Evolutionary conservation across 35 echinoderm and acorn worm genomes (phyloP).

Genomic region (Ptychodera flava): DNA sequence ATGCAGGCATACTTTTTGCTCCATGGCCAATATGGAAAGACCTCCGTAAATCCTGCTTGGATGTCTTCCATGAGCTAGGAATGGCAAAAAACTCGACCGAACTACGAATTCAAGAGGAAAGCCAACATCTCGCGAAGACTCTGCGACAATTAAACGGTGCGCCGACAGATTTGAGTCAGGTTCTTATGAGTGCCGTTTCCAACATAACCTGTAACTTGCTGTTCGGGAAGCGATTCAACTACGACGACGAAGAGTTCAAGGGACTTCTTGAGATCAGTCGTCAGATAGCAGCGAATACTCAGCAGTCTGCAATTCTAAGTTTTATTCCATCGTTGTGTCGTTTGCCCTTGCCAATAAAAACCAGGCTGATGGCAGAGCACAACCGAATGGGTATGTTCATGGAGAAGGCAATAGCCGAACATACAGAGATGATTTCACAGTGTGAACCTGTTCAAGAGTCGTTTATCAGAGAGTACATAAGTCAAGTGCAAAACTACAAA

Average conservation of each 20-base stretch:
- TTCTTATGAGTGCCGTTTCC: slow-evolving; percentile 29
- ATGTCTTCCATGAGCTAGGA: slow-evolving; percentile 16
- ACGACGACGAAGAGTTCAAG: slow-evolving; percentile 16
- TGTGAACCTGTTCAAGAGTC: slow-evolving; percentile 6
- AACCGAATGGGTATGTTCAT: slow-evolving; percentile 20
- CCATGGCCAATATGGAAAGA: slow-evolving; percentile 16
- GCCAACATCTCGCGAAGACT: neutral
- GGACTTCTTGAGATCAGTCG: slow-evolving; percentile 7
- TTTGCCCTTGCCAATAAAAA: slow-evolving; percentile 7
- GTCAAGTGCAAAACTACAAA: slow-evolving; percentile 27
- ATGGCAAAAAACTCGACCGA: slow-evolving; percentile 16
- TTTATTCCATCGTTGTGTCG: slow-evolving; percentile 7
- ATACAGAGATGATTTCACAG: slow-evolving; percentile 24
- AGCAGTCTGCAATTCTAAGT: neutral
- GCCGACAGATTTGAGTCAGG: neutral
- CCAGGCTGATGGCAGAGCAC: neutral
- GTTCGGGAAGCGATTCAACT: slow-evolving; percentile 31
- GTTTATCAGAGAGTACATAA: slow-evolving; percentile 47
- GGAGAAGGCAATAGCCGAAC: slow-evolving; percentile 17
- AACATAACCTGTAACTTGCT: slow-evolving; percentile 27
- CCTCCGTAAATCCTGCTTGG: slow-evolving; percentile 6
- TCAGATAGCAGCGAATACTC: neutral
- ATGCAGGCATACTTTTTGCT: slow-evolving; percentile 17
- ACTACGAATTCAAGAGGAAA: slow-evolving; percentile 14
- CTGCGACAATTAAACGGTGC: neutral